Evolutionary conservation across 2,888 invertebrate genomes (phyloP), one percentile per base, ranked within the genome.

Genomic region (Selenia dentaria): DNA sequence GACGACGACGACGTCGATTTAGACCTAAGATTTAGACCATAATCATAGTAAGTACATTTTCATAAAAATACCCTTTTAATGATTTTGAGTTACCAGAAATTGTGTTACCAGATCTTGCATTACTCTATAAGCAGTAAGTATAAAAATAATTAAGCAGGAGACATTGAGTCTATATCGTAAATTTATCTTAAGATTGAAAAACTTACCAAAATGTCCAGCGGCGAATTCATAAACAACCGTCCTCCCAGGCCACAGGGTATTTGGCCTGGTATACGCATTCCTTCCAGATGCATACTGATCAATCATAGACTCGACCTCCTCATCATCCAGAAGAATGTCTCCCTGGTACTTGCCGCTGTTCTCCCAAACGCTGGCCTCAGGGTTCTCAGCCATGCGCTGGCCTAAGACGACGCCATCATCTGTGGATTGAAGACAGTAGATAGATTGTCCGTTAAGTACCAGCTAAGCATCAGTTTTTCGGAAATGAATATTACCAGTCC

Each of bases 331-430:
- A 4, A 77, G 37, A 2, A 81, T 80, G 52, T 81, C 81, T 0
- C 81, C 81, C 54, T 81, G 63, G 64, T 54, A 78, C 52, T 74
- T 78, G 51, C 80, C 80, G 49, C 78, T 79, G 61, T 70, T 71
- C 58, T 74, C 74, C 77, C 70, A 70, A 0, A 46, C 53, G 11
- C 54, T 70, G 11, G 47, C 60, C 1, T 62, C 43, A 1, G 74
- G 64, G 43, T 63, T 67, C 0, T 5, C 2, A 6, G 6, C 8
- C 22, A 39, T 34, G 3, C 45, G 43, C 55, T 64, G 54, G 6
- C 66, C 52, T 3, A 76, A 45, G n/a, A 46, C 51, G 12, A 61
- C 42, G 6, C 66, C 72, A 51, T 68, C 14, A 11, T 43, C 39
- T 44, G 38, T 35, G n/a, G 10, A 27, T n/a, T n/a, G n/a, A n/a